Evolutionary conservation across 2,113 vertebrate species (phyloP), one percentile per base, ranked within the genome.

Genomic region (Nannospalax galili): DNA sequence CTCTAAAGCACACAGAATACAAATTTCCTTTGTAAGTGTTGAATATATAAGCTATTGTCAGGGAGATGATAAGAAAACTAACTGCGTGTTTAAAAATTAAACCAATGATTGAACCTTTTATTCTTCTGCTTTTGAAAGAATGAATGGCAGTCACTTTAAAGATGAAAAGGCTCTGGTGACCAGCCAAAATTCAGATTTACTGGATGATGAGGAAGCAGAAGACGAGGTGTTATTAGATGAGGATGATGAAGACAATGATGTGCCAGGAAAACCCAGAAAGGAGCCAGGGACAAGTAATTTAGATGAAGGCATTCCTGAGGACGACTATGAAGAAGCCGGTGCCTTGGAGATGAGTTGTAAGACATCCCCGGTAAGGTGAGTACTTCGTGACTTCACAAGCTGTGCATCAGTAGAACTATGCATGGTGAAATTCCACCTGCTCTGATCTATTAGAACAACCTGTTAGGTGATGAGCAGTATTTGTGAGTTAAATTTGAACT

Each of bases 201-300:
- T 99, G 97, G 99, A 99, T 91, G 99, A 99, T 0, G 99, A 99
- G 96, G 99, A 99, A 94, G 99, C 93, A 45, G 99, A 99, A 97
- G 99, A 99, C 75, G 99, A 99, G 82, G 98, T 99, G 15, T 98
- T 99, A 87, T 98, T 99, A 84, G 99, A 99, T 16, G 99, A 99
- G 97, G 99, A 99, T 84, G 99, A 99, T 3, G 99, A 98, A 79
- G 98, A 99, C 96, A 98, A 96, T 5, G 98, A 99, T 90, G 95
- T 98, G 69, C 84, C 98, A 58, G 98, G 98, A 56, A 99, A 99
- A 97, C 88, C 97, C 3, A 97, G 98, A 65, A 99, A 98, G 72
- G 98, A 99, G 81, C 96, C 97, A 17, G 97, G 97, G 81, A 92
- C 98, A 0, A 97, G 98, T 81, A 98, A 97, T 97, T 95, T 99